Evolutionary conservation across 2,888 invertebrate species (phyloP).

Genomic region (Antheraea assamensis): DNA sequence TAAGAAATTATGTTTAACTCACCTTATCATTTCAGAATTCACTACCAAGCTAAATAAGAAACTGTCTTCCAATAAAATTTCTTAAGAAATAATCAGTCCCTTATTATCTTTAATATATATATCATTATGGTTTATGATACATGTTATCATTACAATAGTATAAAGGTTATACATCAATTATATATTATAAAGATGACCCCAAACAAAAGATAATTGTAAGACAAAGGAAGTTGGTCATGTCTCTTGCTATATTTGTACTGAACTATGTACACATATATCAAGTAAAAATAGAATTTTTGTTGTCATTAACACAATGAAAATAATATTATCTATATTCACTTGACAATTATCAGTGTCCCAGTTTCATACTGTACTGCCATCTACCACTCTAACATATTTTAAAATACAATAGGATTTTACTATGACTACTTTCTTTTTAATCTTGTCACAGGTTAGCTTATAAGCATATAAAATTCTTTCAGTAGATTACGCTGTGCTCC

Average conservation of each 20-base stretch:
- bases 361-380: not conserved
- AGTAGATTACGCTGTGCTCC: too few relatives aligned
- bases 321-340: not conserved
- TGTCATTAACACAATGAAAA: not conserved
- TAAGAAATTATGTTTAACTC: not conserved
- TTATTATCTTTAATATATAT: not conserved
- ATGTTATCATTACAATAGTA: not conserved
- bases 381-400: too few relatives aligned
- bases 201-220: conserved; percentile 11
- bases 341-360: not conserved
- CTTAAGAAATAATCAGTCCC: not conserved
- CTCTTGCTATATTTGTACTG: not conserved
- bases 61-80: not conserved
- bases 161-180: not conserved
- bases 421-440: too few relatives aligned
- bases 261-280: not conserved
- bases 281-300: not conserved
- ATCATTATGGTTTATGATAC: not conserved
- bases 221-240: conserved; percentile 1
- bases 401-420: too few relatives aligned
- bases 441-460: too few relatives aligned
- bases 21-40: not conserved
- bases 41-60: not conserved
- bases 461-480: too few relatives aligned
- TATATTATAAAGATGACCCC: not conserved